phyloP scores from a whole-genome alignment of 1,140 invertebrate species.

The roundworm (Caenorhabditis elegans) region DNA sequence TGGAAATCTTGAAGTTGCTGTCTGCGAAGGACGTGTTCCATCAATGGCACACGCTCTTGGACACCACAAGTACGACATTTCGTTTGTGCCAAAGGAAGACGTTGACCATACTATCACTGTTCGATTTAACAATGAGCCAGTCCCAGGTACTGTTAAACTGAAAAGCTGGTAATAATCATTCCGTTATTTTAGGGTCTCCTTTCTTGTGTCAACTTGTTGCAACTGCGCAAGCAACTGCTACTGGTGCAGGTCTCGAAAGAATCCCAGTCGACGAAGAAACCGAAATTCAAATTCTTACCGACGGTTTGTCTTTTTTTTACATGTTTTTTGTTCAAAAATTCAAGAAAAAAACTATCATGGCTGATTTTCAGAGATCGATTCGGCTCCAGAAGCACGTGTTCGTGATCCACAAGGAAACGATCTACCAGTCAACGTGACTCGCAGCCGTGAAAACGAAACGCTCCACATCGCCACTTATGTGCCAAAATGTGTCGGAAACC shows the following conservation, averaged over 20 bases:
- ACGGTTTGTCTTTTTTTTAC: constrained; percentile 68
- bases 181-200: constrained; percentile 45
- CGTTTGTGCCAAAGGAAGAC: constrained; percentile 88
- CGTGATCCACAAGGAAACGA: constrained; percentile 40
- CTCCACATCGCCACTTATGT: constrained; percentile 70
- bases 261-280: constrained; percentile 83
- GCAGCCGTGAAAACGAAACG: constrained; percentile 42
- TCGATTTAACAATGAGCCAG: constrained; percentile 94
- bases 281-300: constrained; percentile 80
- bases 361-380: constrained; percentile 65
- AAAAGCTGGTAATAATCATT: not conserved
- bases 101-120: constrained; percentile 92
- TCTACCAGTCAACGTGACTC: constrained; percentile 36
- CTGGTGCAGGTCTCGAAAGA: constrained; percentile 83
- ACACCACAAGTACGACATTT: constrained; percentile 89
- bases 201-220: constrained; percentile 57
- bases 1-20: constrained; percentile 94
- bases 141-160: constrained; percentile 72
- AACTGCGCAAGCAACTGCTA: constrained; percentile 74
- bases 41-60: constrained; percentile 95
- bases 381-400: constrained; percentile 46
- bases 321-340: not conserved
- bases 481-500: constrained; percentile 75
- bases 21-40: constrained; percentile 82
- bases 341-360: no score